Evolutionary conservation across 1,140 invertebrate species (phyloP).

Genomic region (Linepithema humile): DNA sequence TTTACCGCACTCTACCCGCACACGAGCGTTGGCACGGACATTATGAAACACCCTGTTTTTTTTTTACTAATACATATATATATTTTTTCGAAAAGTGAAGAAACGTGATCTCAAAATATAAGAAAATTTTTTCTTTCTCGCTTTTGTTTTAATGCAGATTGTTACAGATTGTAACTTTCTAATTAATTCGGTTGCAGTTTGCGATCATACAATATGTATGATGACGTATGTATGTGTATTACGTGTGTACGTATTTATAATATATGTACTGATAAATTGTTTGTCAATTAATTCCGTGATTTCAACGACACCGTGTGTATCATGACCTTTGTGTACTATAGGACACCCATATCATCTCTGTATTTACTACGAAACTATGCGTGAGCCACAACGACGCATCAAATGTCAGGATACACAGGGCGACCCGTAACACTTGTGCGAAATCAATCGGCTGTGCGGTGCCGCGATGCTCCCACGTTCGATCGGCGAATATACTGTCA

Average conservation of each 20-base stretch:
- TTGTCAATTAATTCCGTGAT: background rate
- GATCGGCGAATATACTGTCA: slow-evolving; percentile 6
- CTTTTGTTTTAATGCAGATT: background rate
- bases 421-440: background rate
- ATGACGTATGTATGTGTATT: too few species aligned
- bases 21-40: too few species aligned
- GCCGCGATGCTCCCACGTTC: background rate
- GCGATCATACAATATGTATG: background rate
- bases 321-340: background rate
- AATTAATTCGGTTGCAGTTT: background rate
- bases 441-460: slow-evolving; percentile 11
- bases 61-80: background rate
- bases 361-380: slow-evolving; percentile 3
- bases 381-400: background rate
- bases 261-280: background rate
- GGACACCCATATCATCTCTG: background rate
- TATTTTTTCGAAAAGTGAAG: background rate
- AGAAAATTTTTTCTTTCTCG: background rate
- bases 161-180: background rate
- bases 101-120: background rate
- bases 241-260: too few species aligned
- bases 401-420: slow-evolving; percentile 18
- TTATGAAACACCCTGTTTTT: too few species aligned
- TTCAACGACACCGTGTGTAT: background rate
- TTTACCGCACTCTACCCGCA: too few species aligned